These are phyloP conservation scores for Ceratitis capitata DNA, from an alignment of 1,140 invertebrate genomes.

Conservation along the genomic window DNA sequence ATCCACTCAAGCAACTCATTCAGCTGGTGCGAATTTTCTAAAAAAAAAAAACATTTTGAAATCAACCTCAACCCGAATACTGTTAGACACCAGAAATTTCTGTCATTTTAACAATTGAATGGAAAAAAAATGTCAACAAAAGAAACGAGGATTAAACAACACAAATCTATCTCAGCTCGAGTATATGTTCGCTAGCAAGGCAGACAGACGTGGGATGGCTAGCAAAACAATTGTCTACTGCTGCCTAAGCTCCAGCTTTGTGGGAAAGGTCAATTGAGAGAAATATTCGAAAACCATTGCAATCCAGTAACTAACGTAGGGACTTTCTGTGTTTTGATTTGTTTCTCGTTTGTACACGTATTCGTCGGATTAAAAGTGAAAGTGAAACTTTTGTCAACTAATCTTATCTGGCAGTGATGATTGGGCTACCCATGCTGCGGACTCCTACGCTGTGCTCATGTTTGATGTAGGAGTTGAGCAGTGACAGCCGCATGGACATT, in stretches of 20 bases:
- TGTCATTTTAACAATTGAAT: neutral
- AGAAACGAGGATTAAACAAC: constrained; percentile 29
- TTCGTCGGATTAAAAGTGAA: neutral
- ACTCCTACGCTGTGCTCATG: neutral
- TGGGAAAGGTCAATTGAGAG: neutral
- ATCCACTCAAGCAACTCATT: neutral
- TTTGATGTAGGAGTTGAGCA: neutral
- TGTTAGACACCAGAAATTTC: neutral
- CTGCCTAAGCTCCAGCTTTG: neutral
- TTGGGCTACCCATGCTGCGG: neutral
- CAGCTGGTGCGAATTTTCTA: neutral
- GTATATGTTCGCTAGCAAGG: neutral
- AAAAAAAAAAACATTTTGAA: neutral
- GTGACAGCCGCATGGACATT: neutral
- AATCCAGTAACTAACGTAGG: neutral
- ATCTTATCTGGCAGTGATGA: neutral
- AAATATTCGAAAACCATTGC: neutral
- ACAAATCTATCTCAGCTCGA: neutral
- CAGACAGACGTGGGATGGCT: neutral
- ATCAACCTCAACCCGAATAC: neutral
- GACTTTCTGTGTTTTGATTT: neutral
- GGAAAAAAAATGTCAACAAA: constrained; percentile 41
- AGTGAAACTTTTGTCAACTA: constrained; percentile 5
- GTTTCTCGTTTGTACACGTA: neutral
- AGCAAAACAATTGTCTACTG: neutral